Conservation (phyloP, 2,113 vertebrate genomes). For the Tyrannus savana region DNA sequence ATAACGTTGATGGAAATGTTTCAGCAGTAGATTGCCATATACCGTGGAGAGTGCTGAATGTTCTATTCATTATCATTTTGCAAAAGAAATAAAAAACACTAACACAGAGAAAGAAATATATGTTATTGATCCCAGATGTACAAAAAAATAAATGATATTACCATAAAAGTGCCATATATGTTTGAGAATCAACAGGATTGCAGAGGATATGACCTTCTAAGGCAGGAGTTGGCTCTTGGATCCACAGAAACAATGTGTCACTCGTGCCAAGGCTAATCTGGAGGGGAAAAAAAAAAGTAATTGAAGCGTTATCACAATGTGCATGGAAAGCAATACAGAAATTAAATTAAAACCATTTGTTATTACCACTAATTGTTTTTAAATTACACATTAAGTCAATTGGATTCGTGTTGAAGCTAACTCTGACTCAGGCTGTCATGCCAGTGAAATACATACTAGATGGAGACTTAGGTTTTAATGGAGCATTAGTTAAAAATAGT, state of each 20-base stretch:
- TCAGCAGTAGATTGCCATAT: conserved; percentile 17
- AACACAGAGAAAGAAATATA: not conserved
- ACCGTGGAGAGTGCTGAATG: not conserved
- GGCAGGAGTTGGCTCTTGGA: conserved; percentile 83
- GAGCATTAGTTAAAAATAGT: conserved; percentile 25
- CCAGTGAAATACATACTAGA: not conserved
- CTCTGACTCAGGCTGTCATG: conserved; percentile 1
- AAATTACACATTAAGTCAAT: conserved; percentile 70
- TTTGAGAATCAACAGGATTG: conserved; percentile 82
- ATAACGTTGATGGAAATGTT: not conserved
- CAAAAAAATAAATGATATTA: conserved; percentile 57
- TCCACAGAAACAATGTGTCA: conserved; percentile 93
- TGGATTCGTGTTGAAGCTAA: conserved; percentile 27
- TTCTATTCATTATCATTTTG: conserved; percentile 31
- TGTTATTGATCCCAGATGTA: not conserved
- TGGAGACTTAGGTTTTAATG: not conserved
- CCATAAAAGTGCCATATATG: conserved; percentile 95
- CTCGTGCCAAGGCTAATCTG: conserved; percentile 94
- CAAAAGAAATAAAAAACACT: conserved; percentile 39
- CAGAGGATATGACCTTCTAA: conserved; percentile 92
- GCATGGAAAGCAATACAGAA: conserved; percentile 60
- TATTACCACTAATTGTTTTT: conserved; percentile 70
- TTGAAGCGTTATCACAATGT: conserved; percentile 54
- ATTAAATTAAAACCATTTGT: conserved; percentile 73
- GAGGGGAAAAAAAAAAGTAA: not conserved